phyloP scores from a whole-genome alignment of 1,140 invertebrate genomes.

The Rhynchophorus ferrugineus region DNA sequence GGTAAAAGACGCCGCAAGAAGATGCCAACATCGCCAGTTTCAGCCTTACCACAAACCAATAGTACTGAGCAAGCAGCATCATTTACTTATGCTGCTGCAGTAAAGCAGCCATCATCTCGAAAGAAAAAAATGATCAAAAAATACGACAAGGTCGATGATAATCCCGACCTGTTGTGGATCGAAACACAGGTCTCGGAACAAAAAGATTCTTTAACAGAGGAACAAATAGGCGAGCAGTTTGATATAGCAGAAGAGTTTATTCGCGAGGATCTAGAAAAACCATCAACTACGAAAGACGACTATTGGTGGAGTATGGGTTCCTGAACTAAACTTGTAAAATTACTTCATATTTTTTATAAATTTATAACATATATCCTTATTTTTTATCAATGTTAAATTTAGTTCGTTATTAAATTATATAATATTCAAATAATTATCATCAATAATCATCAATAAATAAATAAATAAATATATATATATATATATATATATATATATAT shows the following conservation, averaged over 20 bases:
- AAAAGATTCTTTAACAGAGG: background rate
- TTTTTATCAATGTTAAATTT: too few relatives aligned
- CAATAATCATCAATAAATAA: too few relatives aligned
- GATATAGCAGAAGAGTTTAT: background rate
- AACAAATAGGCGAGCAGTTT: background rate
- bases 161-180: background rate
- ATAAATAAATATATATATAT: too few relatives aligned
- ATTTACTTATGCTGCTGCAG: background rate
- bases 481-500: too few relatives aligned
- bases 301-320: too few relatives aligned
- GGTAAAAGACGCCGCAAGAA: slow-evolving; percentile 2
- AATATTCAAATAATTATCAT: too few relatives aligned
- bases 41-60: background rate
- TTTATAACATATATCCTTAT: too few relatives aligned
- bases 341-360: too few relatives aligned
- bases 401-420: too few relatives aligned
- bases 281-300: too few relatives aligned
- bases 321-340: too few relatives aligned
- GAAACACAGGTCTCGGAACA: background rate
- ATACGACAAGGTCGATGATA: background rate
- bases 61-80: background rate
- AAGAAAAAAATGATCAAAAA: background rate
- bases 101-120: background rate
- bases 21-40: background rate
- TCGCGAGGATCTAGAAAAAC: background rate